A percentile compares a stretch with the other conserved stretches of the same genome.
These are phyloP conservation scores for Gymnopithys bicolor DNA, from an alignment of 2,797 vertebrate genomes.

Conservation along the genomic window DNA sequence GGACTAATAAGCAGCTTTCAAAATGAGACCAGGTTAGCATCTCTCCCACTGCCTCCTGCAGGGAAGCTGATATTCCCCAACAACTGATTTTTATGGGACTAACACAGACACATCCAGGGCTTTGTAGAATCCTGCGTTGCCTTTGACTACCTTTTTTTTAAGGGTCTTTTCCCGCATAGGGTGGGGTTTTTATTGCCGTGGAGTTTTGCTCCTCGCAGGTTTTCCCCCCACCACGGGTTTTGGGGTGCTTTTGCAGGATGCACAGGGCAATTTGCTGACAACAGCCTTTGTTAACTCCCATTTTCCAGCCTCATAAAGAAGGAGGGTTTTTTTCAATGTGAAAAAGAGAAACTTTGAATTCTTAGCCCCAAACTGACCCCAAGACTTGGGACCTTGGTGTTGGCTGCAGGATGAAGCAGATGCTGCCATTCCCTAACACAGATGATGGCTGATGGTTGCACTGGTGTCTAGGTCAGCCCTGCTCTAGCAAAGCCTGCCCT, in stretches of 20 bases:
- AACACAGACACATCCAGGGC: neutral
- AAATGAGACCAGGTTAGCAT: neutral
- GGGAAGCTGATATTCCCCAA: neutral
- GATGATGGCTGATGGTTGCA: neutral
- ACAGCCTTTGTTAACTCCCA: neutral
- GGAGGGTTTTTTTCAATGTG: fast-evolving
- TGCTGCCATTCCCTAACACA: neutral
- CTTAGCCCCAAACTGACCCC: neutral
- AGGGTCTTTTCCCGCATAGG: neutral
- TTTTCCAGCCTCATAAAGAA: neutral
- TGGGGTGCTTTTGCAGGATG: neutral
- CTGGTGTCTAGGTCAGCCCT: neutral
- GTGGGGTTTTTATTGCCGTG: neutral
- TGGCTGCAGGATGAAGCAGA: neutral
- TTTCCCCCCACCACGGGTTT: neutral
- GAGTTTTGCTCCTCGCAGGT: neutral
- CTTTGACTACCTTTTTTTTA: neutral
- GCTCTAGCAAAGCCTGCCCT: conserved; percentile 48
- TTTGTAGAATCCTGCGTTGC: neutral
- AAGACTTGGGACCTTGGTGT: neutral
- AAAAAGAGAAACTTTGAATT: neutral
- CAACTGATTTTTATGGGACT: neutral
- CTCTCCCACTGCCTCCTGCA: neutral
- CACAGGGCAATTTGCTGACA: neutral
- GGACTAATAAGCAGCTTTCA: conserved; percentile 60